A percentile compares a stretch with the other conserved stretches of the same genome.
Conservation (phyloP, 1,140 invertebrate species). For the Sitophilus oryzae region DNA sequence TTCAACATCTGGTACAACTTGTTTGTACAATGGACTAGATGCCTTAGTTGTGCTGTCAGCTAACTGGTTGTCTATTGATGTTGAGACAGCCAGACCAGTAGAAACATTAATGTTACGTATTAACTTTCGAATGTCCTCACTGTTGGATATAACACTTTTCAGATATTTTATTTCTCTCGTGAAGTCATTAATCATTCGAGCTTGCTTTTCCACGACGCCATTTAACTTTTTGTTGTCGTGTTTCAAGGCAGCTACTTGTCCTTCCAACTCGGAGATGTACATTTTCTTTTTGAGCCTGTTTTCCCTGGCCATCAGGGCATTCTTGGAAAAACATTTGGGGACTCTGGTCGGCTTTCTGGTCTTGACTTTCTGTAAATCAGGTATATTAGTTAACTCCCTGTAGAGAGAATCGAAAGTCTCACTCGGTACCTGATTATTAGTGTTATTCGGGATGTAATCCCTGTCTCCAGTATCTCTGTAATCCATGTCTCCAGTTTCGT, state of each 20-base stretch:
- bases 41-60: slow-evolving; percentile 9
- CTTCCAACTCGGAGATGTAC: slow-evolving; percentile 51
- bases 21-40: slow-evolving; percentile 19
- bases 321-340: slow-evolving; percentile 40
- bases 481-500: slow-evolving; percentile 24
- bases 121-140: slow-evolving; percentile 45
- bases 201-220: slow-evolving; percentile 46
- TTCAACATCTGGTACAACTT: slow-evolving; percentile 10
- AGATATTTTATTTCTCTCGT: slow-evolving; percentile 49
- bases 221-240: slow-evolving; percentile 47
- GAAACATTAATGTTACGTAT: slow-evolving; percentile 44
- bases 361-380: slow-evolving; percentile 14
- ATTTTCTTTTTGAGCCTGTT: slow-evolving; percentile 55
- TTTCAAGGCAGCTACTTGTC: slow-evolving; percentile 44
- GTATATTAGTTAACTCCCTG: slow-evolving; percentile 5
- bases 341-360: slow-evolving; percentile 22
- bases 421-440: slow-evolving; percentile 22
- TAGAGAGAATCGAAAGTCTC: neutral
- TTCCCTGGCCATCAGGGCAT: slow-evolving; percentile 54
- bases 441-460: slow-evolving; percentile 12
- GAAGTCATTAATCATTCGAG: slow-evolving; percentile 44
- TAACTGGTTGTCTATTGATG: slow-evolving; percentile 31
- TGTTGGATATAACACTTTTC: slow-evolving; percentile 50
- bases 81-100: slow-evolving; percentile 37
- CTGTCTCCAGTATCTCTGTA: slow-evolving; percentile 24